Evolutionary conservation across 2,888 invertebrate species (phyloP).

Genomic region (Stomorhina lunata): DNA sequence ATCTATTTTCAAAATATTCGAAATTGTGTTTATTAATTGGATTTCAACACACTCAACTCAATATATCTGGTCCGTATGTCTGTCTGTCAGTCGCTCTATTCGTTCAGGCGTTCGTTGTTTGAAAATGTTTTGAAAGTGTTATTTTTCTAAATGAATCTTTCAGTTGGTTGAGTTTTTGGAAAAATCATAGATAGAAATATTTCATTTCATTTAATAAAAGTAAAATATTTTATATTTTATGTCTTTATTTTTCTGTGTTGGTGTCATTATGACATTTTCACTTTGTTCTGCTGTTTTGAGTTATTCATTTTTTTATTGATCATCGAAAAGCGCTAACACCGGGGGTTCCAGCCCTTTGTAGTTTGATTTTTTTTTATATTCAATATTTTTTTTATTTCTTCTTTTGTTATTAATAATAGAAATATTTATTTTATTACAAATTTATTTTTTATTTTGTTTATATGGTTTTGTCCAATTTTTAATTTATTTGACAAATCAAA

Average conservation of each 20-base stretch:
- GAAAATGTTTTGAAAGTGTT: conserved; percentile 64
- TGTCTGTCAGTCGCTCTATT: no score
- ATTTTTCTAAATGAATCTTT: conserved; percentile 19
- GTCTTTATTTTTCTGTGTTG: conserved; percentile 29
- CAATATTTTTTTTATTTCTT: neutral
- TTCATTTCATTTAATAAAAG: neutral
- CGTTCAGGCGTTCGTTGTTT: no score
- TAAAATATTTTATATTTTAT: neutral
- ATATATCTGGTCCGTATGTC: no score
- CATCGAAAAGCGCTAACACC: conserved; percentile 4
- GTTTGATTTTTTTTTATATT: neutral
- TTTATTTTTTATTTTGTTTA: conserved; percentile 34
- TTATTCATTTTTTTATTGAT: neutral
- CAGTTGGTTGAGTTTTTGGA: neutral
- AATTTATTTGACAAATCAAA: conserved; percentile 55
- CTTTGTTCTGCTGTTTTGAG: conserved; percentile 5
- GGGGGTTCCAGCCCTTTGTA: conserved; percentile 19
- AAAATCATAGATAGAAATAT: neutral
- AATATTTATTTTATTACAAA: conserved; percentile 44
- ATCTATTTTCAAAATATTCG: conserved; percentile 27
- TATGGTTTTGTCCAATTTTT: neutral
- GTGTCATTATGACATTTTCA: conserved; percentile 58
- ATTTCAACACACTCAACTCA: conserved; percentile 62
- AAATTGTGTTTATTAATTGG: conserved; percentile 63
- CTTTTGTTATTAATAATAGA: conserved; percentile 30